Conservation (phyloP, 2,797 vertebrate species). For the Danio tinwini region DNA sequence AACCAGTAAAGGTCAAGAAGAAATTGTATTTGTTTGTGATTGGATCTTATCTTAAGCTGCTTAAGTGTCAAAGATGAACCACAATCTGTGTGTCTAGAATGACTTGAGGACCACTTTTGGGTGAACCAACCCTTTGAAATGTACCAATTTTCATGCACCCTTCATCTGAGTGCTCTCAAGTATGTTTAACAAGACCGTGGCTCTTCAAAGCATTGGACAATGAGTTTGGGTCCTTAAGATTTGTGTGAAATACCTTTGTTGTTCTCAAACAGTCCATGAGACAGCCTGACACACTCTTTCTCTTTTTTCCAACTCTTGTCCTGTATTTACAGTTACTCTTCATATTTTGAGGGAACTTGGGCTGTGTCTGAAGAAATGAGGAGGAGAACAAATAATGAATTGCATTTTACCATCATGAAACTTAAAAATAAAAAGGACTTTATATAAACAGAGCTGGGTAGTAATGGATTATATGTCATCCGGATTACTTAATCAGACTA, state of each 20-base stretch:
- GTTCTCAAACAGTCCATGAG: slow-evolving; percentile 68
- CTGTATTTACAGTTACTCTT: slow-evolving; percentile 73
- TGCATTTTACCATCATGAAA: background rate
- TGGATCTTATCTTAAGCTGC: too few relatives aligned
- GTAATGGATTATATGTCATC: too few relatives aligned
- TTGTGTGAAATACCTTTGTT: slow-evolving; percentile 63
- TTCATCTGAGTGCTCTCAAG: background rate
- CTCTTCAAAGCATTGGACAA: background rate
- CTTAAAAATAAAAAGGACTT: background rate
- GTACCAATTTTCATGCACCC: too few relatives aligned
- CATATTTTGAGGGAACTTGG: slow-evolving; percentile 69
- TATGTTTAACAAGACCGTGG: background rate
- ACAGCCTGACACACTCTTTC: slow-evolving; percentile 68
- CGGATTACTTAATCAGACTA: too few relatives aligned
- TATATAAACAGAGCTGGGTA: background rate
- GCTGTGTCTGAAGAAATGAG: slow-evolving; percentile 62
- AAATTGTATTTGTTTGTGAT: too few relatives aligned
- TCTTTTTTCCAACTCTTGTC: slow-evolving; percentile 61
- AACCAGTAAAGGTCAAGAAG: too few relatives aligned
- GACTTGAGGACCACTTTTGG: too few relatives aligned
- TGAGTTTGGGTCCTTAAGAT: background rate
- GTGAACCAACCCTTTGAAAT: too few relatives aligned
- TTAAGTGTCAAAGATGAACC: too few relatives aligned
- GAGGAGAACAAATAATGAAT: background rate
- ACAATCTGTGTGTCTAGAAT: too few relatives aligned